Evolutionary conservation across 37 sponge, comb jelly and placozoan species (phyloP).

Genomic region (Oscarella lobularis): DNA sequence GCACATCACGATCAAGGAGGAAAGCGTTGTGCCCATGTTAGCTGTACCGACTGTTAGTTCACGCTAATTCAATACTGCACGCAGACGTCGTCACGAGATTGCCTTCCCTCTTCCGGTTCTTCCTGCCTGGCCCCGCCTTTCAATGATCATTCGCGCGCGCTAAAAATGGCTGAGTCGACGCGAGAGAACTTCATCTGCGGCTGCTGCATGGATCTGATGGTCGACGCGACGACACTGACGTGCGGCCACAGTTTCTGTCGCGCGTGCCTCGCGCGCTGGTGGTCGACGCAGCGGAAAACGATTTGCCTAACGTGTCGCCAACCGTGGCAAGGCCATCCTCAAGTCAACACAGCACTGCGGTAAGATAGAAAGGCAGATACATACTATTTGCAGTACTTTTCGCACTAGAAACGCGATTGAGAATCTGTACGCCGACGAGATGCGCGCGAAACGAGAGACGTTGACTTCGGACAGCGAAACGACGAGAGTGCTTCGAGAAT

Average conservation of each 20-base stretch:
- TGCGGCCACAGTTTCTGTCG: constrained; percentile 77
- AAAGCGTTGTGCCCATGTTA: too few species aligned
- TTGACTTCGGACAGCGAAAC: not conserved
- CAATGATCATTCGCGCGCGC: too few species aligned
- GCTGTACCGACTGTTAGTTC: too few species aligned
- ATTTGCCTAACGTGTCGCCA: constrained; percentile 48
- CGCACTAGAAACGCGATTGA: not conserved
- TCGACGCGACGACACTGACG: constrained; percentile 36
- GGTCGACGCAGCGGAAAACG: constrained; percentile 14
- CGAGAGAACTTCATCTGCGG: constrained; percentile 16
- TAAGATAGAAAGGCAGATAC: not conserved
- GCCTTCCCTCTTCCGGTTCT: too few species aligned
- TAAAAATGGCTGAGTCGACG: too few species aligned
- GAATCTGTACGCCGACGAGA: not conserved
- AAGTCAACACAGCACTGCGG: constrained; percentile 50
- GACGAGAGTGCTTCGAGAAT: not conserved
- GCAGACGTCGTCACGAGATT: too few species aligned
- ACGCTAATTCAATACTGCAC: too few species aligned
- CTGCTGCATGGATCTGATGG: constrained; percentile 28
- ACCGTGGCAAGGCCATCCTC: constrained; percentile 39
- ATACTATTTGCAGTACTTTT: not conserved
- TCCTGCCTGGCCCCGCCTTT: too few species aligned
- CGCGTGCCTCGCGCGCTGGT: constrained; percentile 42
- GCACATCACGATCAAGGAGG: constrained; percentile 54
- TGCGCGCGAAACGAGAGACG: not conserved